Evolutionary conservation across 2,888 invertebrate genomes (phyloP), one percentile per base, ranked within the genome.

Genomic region (Drymonia ruficornis): DNA sequence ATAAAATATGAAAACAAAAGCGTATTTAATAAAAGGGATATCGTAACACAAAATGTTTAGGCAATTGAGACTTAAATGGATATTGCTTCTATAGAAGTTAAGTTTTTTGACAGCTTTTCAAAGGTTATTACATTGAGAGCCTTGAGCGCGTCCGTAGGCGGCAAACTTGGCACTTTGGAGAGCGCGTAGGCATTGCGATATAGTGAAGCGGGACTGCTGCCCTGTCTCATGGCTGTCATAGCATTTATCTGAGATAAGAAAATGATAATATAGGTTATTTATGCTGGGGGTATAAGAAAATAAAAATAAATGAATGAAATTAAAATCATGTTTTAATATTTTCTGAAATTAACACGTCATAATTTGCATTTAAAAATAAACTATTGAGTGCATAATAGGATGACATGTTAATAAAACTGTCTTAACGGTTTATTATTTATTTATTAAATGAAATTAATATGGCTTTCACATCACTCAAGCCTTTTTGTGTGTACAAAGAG

Each of bases 161-260:
- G 47, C 47, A 47, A 11, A 18, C 47, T 31, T 34, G 47, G 47
- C 47, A 34, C 47, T 34, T 47, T 47, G 47, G 47, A 47, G 47
- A 47, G 47, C 47, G 47, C 12, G 47, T 47, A 47, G 31, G 47
- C 47, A 47, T 47, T 34, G 47, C 47, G 47, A 47, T 47, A 47
- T 47, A 47, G 47, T 18, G 47, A 47, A 18, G 47, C 31, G 45
- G 45, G 45, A 45, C 45, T 23, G 47, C 47, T 34, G 16, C 47
- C 47, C 47, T 47, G 47, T 34, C 47, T 47, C 47, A 47, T 34
- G 31, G 47, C 47, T 47, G 47, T 34, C 47, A 47, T 47, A 47
- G 47, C 47, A 47, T 34, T 47, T 47, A 47, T 47, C 47, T 47
- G 47, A 47, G 47, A 47, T 47, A 34, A 47, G 31, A 47, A 47